Evolutionary conservation across 2,888 invertebrate genomes (phyloP), one percentile per base, ranked within the genome.

Genomic region (Neoascia interrupta): DNA sequence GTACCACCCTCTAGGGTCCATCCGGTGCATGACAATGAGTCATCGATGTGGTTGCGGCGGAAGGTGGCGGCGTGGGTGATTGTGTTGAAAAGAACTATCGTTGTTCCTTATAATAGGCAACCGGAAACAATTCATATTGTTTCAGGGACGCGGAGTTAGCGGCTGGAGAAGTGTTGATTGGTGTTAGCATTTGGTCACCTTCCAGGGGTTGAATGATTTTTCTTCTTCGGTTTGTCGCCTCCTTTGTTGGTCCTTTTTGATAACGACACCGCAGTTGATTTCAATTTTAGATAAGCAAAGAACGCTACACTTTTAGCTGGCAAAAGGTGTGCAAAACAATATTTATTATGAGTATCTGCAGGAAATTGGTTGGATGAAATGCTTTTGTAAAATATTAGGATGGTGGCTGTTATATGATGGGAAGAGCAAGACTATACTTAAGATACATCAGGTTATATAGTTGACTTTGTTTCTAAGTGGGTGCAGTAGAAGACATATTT

Each of bases 121-220:
- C 54, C 74, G 68, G 54, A 63, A 68, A 18, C 69, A 49, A 68
- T 54, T 68, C 34, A 36, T 61, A 47, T 66, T 73, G 37, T 47
- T 58, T 53, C 8, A 36, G 6, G 19, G 15, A 15, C 36, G 6
- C 10, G 8, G 8, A 31, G n/a, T n/a, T n/a, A n/a, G n/a, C n/a
- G n/a, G n/a, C n/a, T n/a, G 31, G 61, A 26, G 31, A 54, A 31
- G 23, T 66, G 34, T 53, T 73, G 66, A 73, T 73, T 73, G 54
- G 45, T 60, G 56, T n/a, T 63, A 49, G 19, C 41, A 43, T 36
- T 26, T 36, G 26, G 31, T 58, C 49, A 45, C 64, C 36, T 64
- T 43, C 26, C 31, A 15, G 49, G 21, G n/a, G 11, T 13, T 15
- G 28, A 11, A 11, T 23, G 8, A 28, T n/a, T 28, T 13, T 34